Base-by-base conservation (phyloP, 1,140 invertebrate genomes). In the Eufriesea mexicana region DNA sequence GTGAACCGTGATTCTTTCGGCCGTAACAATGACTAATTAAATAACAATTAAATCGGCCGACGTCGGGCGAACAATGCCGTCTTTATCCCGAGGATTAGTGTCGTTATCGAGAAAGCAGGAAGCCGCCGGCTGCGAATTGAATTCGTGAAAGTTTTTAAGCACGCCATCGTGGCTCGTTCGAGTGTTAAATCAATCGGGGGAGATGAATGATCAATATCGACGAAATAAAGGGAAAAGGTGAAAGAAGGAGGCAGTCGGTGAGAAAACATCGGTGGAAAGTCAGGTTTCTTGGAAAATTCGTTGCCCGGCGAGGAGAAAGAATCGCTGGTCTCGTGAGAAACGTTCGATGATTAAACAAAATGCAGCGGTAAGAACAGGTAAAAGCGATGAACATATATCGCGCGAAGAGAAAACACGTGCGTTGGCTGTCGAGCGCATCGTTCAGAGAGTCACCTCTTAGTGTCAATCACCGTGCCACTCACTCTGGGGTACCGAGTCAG, bases 61-160 rank as follows among this genome's bases (percentile, higher is more conserved):
- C 74, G 51, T 64, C 23, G 47, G 49, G 1, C 42, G 51, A 57
- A 81, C 79, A 81, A 81, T 81, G 42, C 61, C n/a, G 59, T n/a
- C 49, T 81, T 67, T 67, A 75, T 75, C 61, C 71, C 23, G 42
- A 35, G 35, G 49, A 57, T 81, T 66, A 55, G 71, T 51, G 42
- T 81, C 79, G 79, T 81, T 81, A 75, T 75, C 71, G 71, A 81
- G 79, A 81, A 81, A 81, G 79, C 71, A 81, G 79, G 79, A 81
- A 81, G 71, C 61, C 28, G 16, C 18, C 14, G 61, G 45, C 20
- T 57, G 42, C 51, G 61, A 81, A 35, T 66, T 45, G 49, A 81
- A 81, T 81, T 81, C 79, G 79, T 81, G 79, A 81, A 75, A 81
- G 79, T 81, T 66, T 75, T 79, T 35, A 35, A 35, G n/a, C 67